Base-by-base conservation (phyloP, 2,888 invertebrate genomes). In the Chrysolina haemoptera region DNA sequence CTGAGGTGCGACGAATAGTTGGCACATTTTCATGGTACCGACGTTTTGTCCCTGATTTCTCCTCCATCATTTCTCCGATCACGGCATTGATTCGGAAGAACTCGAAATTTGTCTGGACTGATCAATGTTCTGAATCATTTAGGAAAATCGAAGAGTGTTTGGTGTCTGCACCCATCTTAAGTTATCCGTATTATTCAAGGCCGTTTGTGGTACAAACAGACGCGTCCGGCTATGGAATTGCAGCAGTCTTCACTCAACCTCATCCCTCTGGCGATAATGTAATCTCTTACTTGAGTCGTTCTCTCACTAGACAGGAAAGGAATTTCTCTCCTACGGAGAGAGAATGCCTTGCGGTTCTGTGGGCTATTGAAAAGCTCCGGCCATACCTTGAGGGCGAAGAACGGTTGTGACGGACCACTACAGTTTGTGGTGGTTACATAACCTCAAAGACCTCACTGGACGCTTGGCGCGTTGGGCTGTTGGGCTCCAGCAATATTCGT, bases 321-420 rank as follows among this genome's bases (percentile, higher is more conserved):
- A 63, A 68, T 4, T 72, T 62, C 20, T 48, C 50, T 46, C 22
- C 27, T 16, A 59, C 14, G 2, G 66, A 46, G 10, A 0, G 66
- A 18, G 27, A 27, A n/a, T n/a, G n/a, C n/a, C n/a, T n/a, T n/a
- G n/a, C n/a, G n/a, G n/a, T n/a, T n/a, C n/a, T n/a, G n/a, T 27
- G 27, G 50, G 41, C 74, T 10, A 63, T 77, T 4, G 76, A 78
- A 62, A 76, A 75, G 63, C 73, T 79, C 9, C 43, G 77, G n/a
- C 73, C 66, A 62, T 76, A 74, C 67, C 40, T 79, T 1, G 73
- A 79, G 35, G 77, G 74, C 4, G 22, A 41, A 22, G 41, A 22
- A 75, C 55, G 3, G 76, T 78, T 8, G 12, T 77, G 4, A 78
- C 79, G 6, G 74, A 79, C 48, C 78, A 78, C 64, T 62, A 68